Percentiles rank a stretch among this genome's conserved stretches.
Conservation (phyloP, 1,140 invertebrate genomes). For the Scaptomyza montana region DNA sequence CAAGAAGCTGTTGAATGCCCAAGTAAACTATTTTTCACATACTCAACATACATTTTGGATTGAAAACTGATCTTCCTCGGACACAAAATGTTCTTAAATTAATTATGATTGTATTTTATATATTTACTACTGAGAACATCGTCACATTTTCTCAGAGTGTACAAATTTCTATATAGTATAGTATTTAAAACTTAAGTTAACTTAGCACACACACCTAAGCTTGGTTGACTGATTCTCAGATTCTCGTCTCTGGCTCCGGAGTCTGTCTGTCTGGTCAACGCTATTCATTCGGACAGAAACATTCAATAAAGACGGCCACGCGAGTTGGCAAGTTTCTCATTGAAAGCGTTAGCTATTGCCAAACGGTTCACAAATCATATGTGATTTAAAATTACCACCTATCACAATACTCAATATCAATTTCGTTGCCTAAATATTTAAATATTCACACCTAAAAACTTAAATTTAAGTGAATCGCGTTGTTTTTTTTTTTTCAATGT, state of each 20-base stretch:
- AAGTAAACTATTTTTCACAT: not conserved
- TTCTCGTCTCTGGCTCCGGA: constrained; percentile 41
- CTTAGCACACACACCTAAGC: constrained; percentile 52
- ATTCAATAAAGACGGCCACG: constrained; percentile 79
- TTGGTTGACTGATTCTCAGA: constrained; percentile 30
- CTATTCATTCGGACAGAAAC: constrained; percentile 76
- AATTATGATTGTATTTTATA: too few relatives aligned
- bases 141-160: constrained; percentile 13
- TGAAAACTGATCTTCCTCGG: too few relatives aligned
- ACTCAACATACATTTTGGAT: too few relatives aligned
- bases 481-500: constrained; percentile 34
- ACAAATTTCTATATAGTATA: constrained; percentile 17
- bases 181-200: constrained; percentile 44
- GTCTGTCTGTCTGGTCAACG: constrained; percentile 55
- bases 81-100: too few relatives aligned
- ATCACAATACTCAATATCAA: constrained; percentile 15
- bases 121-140: not conserved
- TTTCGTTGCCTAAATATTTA: not conserved
- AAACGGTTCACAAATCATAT: constrained; percentile 32
- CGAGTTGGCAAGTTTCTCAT: constrained; percentile 57
- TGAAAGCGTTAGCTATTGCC: constrained; percentile 43
- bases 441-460: not conserved
- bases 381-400: constrained; percentile 21
- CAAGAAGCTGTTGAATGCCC: not conserved
- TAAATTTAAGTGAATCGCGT: not conserved